Percentiles rank a stretch among this genome's conserved stretches.
Evolutionary conservation across 2,888 invertebrate species (phyloP).

Genomic region (Andrena chrysosceles): DNA sequence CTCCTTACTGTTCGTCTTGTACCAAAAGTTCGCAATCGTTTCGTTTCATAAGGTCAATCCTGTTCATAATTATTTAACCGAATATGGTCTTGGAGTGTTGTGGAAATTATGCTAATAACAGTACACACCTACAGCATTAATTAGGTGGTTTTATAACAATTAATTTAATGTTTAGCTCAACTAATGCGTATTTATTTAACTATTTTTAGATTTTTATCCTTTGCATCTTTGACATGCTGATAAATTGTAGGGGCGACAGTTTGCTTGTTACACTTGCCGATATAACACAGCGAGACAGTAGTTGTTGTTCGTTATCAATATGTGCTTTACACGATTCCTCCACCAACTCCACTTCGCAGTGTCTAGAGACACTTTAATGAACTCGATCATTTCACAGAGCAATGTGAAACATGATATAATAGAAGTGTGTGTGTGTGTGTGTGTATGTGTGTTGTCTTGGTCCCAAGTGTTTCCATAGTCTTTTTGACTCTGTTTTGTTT

Average conservation of each 20-base stretch:
- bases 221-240: slow-evolving; percentile 1
- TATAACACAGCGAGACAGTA: slow-evolving; percentile 8
- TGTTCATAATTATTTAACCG: slow-evolving; percentile 29
- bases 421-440: neutral
- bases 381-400: neutral
- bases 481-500: slow-evolving; percentile 61
- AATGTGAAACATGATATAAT: neutral
- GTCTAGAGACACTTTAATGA: neutral
- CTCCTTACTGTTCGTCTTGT: slow-evolving; percentile 26
- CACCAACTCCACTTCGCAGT: slow-evolving; percentile 34
- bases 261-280: slow-evolving; percentile 14
- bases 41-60: slow-evolving; percentile 9
- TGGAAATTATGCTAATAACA: slow-evolving; percentile 53
- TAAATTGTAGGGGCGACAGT: neutral
- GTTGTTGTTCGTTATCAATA: slow-evolving; percentile 14
- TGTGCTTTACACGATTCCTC: slow-evolving; percentile 13
- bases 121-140: slow-evolving; percentile 47
- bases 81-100: slow-evolving; percentile 16
- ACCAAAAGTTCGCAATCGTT: slow-evolving; percentile 42
- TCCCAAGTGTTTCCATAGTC: slow-evolving; percentile 36
- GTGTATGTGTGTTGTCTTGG: neutral
- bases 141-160: slow-evolving; percentile 26
- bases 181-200: slow-evolving; percentile 65
- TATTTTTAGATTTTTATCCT: slow-evolving; percentile 33
- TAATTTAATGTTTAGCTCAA: slow-evolving; percentile 56